Conservation (phyloP, 2,113 vertebrate genomes). For the Phrynosoma platyrhinos region DNA sequence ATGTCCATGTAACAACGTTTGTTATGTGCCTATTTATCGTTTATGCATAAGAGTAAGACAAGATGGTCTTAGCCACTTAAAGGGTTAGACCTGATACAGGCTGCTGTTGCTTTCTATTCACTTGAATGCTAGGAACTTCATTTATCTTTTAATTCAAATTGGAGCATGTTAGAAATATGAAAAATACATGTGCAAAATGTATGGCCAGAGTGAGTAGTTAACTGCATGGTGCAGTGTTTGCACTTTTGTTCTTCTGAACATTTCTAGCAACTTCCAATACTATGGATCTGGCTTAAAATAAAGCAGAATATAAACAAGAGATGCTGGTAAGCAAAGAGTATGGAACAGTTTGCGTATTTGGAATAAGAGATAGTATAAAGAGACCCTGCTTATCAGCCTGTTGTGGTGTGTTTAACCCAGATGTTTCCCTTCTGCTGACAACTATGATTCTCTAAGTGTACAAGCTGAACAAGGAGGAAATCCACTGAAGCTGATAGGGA, state of each 20-base stretch:
- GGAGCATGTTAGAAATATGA: slow-evolving; percentile 5
- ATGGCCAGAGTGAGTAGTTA: not conserved
- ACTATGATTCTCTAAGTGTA: not conserved
- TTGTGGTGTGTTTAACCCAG: not conserved
- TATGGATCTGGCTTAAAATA: not conserved
- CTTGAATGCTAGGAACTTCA: slow-evolving; percentile 37
- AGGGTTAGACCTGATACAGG: not conserved
- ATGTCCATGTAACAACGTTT: not conserved
- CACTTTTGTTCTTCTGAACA: slow-evolving; percentile 30
- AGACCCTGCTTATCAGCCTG: not conserved
- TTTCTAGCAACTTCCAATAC: not conserved
- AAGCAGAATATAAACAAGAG: slow-evolving; percentile 5
- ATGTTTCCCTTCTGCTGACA: not conserved
- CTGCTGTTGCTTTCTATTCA: slow-evolving; percentile 24
- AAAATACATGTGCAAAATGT: not conserved
- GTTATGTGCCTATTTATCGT: slow-evolving; percentile 18
- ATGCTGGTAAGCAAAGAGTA: not conserved
- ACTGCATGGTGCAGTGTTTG: not conserved
- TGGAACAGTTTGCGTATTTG: not conserved
- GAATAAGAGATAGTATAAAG: not conserved
- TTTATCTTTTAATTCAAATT: slow-evolving; percentile 4
- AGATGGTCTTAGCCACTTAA: not conserved
- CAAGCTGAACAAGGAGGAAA: fast-evolving
- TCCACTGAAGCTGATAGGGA: not conserved
- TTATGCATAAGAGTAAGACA: not conserved